A percentile compares a stretch with the other conserved stretches of the same genome.
Evolutionary conservation across 1,140 invertebrate genomes (phyloP).

Genomic region (Brachionus angularis): DNA sequence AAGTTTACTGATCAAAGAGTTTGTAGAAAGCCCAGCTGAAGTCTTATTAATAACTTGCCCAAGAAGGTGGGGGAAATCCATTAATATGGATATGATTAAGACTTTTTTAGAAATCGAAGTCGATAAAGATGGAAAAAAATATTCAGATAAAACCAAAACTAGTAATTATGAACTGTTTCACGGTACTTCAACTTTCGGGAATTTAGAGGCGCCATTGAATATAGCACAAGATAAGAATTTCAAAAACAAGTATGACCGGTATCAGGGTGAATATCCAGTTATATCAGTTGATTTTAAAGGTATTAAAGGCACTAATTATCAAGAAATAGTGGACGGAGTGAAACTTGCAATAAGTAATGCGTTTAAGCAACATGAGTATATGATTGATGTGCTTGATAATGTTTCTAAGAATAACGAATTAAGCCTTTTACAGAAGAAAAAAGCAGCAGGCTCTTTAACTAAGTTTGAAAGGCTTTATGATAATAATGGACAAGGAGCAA

Average conservation of each 20-base stretch:
- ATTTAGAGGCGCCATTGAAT: conserved; percentile 3
- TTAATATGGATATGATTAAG: too few species aligned
- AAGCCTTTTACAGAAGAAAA: conserved; percentile 3
- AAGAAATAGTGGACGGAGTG: conserved; percentile 20
- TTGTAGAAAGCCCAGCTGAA: conserved; percentile 28
- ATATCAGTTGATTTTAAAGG: conserved; percentile 30
- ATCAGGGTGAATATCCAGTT: conserved; percentile 29
- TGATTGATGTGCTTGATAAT: not conserved
- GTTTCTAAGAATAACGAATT: conserved; percentile 24
- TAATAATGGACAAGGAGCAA: conserved; percentile 12
- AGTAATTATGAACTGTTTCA: too few species aligned
- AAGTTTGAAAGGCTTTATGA: conserved; percentile 2
- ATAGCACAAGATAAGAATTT: conserved; percentile 16
- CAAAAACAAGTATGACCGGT: conserved; percentile 18
- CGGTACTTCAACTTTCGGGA: too few species aligned
- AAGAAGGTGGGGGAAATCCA: too few species aligned
- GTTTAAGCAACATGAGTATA: conserved; percentile 3
- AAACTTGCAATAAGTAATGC: not conserved
- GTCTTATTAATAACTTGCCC: too few species aligned
- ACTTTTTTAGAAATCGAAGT: too few species aligned
- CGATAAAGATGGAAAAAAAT: too few species aligned
- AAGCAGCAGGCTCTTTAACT: not conserved
- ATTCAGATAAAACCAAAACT: too few species aligned
- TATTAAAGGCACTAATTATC: conserved; percentile 16
- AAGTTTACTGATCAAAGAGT: conserved; percentile 42